Base-by-base conservation (phyloP, 1,140 invertebrate species). In the Meteorus sp. region DNA sequence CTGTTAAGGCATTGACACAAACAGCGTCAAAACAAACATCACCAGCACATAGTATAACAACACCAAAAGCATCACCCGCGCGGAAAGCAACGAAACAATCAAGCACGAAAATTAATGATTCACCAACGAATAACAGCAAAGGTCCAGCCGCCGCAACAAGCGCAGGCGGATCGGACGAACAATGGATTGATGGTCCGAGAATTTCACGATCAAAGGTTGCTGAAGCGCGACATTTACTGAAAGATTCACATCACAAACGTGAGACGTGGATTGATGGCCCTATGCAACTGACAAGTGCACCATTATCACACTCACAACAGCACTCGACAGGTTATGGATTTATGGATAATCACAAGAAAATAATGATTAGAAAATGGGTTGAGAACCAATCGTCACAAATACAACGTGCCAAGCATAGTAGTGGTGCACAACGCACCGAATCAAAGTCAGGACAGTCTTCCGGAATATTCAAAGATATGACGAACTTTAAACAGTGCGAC, bases 181-280 rank as follows among this genome's bases (percentile, higher is more conserved):
- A 95, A 69, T 98, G 95, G 95, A 93, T 98, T 51, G 95, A 98
- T 80, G 95, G 95, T 1, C 95, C 95, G 0, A 85, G 91, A 68
- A 90, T 94, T 64, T 89, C 89, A 0, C 90, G 91, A 66, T 90
- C 87, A 6, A 89, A 88, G 72, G 85, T 92, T n/a, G 89, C 88
- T 0, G 90, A 92, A 76, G 90, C 88, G 0, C 78, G 89, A 43
- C 88, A 90, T 68, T 83, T 93, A 65, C 84, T 91, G 67, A 90
- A 91, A 73, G 86, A 92, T 81, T 80, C 87, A 61, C 85, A 91
- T 71, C 89, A 90, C 69, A 90, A 90, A 71, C 80, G 86, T 47
- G 94, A 96, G 79, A 95, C 91, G 0, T 97, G 95, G 95, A 91
- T 97, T 43, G 95, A 97, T 77, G 94, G 94, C 0, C 95, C 94